Evolutionary conservation across 2,797 vertebrate genomes (phyloP).

Genomic region (Enteromius unitaeniatus): DNA sequence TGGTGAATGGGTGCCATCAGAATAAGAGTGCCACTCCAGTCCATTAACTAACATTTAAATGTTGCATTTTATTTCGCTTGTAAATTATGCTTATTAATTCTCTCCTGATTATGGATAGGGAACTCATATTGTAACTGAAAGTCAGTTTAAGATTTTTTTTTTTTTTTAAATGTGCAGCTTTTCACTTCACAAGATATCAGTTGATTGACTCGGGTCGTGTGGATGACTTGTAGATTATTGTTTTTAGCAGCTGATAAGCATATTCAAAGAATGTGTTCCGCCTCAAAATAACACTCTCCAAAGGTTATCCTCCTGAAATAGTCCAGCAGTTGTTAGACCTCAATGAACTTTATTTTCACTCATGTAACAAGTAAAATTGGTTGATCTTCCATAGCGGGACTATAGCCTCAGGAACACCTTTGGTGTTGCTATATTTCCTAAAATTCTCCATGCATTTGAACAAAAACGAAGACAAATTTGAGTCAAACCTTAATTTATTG

Average conservation of each 20-base stretch:
- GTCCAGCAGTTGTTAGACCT: slow-evolving; percentile 5
- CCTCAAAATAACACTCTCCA: slow-evolving; percentile 28
- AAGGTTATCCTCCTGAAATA: slow-evolving; percentile 33
- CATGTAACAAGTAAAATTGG: background rate
- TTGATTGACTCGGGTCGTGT: background rate
- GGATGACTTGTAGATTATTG: background rate
- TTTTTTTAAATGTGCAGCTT: background rate
- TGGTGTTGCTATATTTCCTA: background rate
- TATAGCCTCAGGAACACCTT: background rate
- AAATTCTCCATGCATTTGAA: background rate
- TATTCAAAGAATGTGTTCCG: slow-evolving; percentile 21
- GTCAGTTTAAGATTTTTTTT: background rate
- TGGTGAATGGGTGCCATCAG: background rate
- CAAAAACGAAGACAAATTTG: background rate
- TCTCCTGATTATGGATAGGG: background rate
- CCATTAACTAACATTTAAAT: background rate
- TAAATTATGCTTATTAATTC: background rate
- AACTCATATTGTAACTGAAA: background rate
- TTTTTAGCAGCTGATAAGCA: background rate
- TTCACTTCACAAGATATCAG: background rate
- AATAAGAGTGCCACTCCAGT: background rate
- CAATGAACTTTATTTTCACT: background rate
- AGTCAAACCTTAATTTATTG: slow-evolving; percentile 52
- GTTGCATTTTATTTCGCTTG: background rate
- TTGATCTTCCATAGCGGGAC: background rate